phyloP scores from a whole-genome alignment of 2,888 invertebrate species.

The Drosophila pseudotakahashii region DNA sequence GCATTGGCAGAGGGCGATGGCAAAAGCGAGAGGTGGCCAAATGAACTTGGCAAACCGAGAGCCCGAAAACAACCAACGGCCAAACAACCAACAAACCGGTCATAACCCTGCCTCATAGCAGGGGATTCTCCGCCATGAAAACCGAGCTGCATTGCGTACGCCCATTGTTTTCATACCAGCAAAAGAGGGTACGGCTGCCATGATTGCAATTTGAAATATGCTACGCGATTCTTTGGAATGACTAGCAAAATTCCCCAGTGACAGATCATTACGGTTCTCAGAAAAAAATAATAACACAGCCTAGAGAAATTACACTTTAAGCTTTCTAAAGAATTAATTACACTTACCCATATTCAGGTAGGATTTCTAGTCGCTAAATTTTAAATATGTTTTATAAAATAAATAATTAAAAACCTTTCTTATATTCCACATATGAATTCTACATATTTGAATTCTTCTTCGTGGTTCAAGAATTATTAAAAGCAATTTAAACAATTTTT shows the following conservation, averaged over 20 bases:
- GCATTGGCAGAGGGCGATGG: slow-evolving; percentile 49
- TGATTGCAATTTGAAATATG: slow-evolving; percentile 4
- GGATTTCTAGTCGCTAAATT: too few relatives aligned
- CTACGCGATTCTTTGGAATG: background rate
- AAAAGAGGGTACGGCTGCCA: background rate
- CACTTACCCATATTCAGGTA: too few relatives aligned
- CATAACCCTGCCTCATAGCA: slow-evolving; percentile 6
- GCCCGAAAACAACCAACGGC: slow-evolving; percentile 25
- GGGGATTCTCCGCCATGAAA: slow-evolving; percentile 25
- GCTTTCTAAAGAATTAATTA: too few relatives aligned
- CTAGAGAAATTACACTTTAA: too few relatives aligned
- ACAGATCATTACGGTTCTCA: background rate
- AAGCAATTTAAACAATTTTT: too few relatives aligned
- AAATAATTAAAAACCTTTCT: too few relatives aligned
- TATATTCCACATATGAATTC: too few relatives aligned
- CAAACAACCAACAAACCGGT: slow-evolving; percentile 9
- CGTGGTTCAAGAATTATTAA: too few relatives aligned
- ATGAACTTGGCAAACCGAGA: slow-evolving; percentile 75
- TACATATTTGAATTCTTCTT: too few relatives aligned
- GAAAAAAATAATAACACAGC: background rate
- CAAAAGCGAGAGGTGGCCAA: slow-evolving; percentile 47
- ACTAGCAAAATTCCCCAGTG: background rate
- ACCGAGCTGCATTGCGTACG: slow-evolving; percentile 49
- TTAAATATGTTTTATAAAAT: too few relatives aligned
- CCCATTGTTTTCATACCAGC: slow-evolving; percentile 29